phyloP scores from a whole-genome alignment of 2,113 vertebrate genomes.

The Clarias macrocephalus region DNA sequence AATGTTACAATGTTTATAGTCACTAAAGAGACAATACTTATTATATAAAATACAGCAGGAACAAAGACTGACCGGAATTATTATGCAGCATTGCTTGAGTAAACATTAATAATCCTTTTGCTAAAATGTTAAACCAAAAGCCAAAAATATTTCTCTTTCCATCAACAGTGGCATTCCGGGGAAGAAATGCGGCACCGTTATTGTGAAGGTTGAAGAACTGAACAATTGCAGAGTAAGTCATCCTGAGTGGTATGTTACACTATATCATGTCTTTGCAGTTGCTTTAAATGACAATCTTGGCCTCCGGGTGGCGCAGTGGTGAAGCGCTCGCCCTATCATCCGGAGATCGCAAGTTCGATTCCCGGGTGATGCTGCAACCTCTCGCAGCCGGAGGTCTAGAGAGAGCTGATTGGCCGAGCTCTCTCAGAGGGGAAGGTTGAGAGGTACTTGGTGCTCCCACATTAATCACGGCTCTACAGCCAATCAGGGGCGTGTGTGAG shows the following conservation, averaged over 20 bases:
- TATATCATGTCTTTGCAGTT: not conserved
- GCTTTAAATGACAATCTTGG: not conserved
- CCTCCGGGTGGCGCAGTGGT: too few relatives aligned
- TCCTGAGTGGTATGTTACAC: not conserved
- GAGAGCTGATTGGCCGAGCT: too few relatives aligned
- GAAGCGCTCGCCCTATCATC: too few relatives aligned
- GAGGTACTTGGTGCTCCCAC: too few relatives aligned
- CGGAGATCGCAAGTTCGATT: too few relatives aligned
- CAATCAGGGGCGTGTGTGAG: too few relatives aligned
- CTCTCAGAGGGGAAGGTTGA: too few relatives aligned
- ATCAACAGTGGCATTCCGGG: slow-evolving; percentile 88
- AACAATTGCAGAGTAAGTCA: slow-evolving; percentile 91
- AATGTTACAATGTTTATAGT: not conserved
- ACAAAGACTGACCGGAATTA: not conserved
- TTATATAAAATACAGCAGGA: not conserved
- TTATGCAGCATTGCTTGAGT: not conserved
- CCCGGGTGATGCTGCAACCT: too few relatives aligned
- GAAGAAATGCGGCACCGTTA: slow-evolving; percentile 92
- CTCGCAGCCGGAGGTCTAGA: too few relatives aligned
- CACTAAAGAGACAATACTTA: not conserved
- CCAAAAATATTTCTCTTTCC: slow-evolving; percentile 33
- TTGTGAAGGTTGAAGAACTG: slow-evolving; percentile 92
- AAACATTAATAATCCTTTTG: not conserved
- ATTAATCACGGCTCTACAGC: too few relatives aligned
- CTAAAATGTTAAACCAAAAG: not conserved